Base-by-base conservation (phyloP, 2,113 vertebrate species). In the Camelus bactrianus region DNA sequence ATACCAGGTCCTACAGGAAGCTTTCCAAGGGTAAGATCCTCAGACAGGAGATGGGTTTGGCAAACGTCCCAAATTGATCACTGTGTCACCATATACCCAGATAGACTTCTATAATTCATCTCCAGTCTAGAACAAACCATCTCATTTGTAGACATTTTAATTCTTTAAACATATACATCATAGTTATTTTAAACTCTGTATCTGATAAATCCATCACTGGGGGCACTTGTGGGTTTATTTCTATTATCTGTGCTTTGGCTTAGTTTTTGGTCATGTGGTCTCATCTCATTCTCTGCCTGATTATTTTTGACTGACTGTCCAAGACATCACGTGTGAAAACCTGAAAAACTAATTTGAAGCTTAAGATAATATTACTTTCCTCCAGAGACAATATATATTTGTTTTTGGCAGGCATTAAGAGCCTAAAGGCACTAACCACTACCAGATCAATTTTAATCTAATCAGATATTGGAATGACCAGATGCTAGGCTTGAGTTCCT, bases 151-250 rank as follows among this genome's bases (percentile, higher is more conserved):
- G 56, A 48, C 3, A 79, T 67, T 92, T 72, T 76, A 91, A 88
- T 95, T 89, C 13, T 76, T 82, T 89, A 93, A 92, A n/a, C 6
- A 82, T n/a, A 48, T 20, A 79, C 80, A 62, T 65, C 35, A 75
- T 14, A 52, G 22, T 56, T 77, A 80, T 52, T 81, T 95, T 67
- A 77, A 79, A 86, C 28, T 52, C 13, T 91, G 19, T 54, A 91
- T 75, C 73, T 92, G 28, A 86, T 58, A 95, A 81, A 30, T 70
- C 3, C 26, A 79, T 30, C 83, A 79, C 82, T 52, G 24, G 26
- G 69, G 38, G 30, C 14, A 4, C 12, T 58, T 70, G 2, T 58
- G 17, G 11, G 24, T 76, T 15, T 90, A 17, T 60, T 95, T 89
- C 54, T 93, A 12, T 93, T 90, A 88, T 86, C 28, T 73, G 13